Base-by-base conservation (phyloP, 30 jellyfish, hydroid and myxozoan species). In the Morbakka virulenta region DNA sequence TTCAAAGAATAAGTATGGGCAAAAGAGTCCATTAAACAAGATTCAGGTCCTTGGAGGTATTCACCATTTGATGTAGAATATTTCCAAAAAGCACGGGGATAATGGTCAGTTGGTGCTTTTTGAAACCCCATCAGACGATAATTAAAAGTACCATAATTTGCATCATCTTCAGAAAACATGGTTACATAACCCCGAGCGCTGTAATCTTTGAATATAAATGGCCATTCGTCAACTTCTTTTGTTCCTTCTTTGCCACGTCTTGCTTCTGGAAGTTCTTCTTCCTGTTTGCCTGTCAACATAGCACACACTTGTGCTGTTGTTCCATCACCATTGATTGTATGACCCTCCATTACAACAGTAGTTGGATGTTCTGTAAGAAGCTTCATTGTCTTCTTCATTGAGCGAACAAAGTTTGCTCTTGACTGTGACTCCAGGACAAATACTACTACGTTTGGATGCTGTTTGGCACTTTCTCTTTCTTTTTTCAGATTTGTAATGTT, bases 41-140 rank as follows among this genome's bases (percentile, higher is more conserved):
- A 67, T 17, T 31, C 28, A 6, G 57, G 28, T 2, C 62, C 31
- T 2, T 24, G 0, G 69, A 51, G 28, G 6, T 12, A 21, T 2
- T 48, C 49, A 6, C 34, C 30, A 0, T 66, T 23, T 12, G 52
- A 69, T 4, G 89, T 66, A 12, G 79, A 80, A n/a, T n/a, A 64
- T 14, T 26, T n/a, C 97, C 97, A 88, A 67, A 36, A 88, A 17
- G 95, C 91, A 28, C 97, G 83, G 13, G 79, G 28, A 41, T 88
- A 88, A 47, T 77, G 88, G 32, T 83, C 86, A 6, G 97, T 72
- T 32, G 97, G 97, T 25, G 27, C 87, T 14, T 30, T 28, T 4
- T 67, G 24, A 72, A 88, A 88, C 9, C 97, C 97, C 0, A 64
- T 75, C 69, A 88, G 70, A n/a, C 95, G 91, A 34, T 74, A 81